Percentiles rank a stretch among this genome's conserved stretches.
phyloP scores from a whole-genome alignment of 1,140 invertebrate genomes.

The Drosophila aff. region DNA sequence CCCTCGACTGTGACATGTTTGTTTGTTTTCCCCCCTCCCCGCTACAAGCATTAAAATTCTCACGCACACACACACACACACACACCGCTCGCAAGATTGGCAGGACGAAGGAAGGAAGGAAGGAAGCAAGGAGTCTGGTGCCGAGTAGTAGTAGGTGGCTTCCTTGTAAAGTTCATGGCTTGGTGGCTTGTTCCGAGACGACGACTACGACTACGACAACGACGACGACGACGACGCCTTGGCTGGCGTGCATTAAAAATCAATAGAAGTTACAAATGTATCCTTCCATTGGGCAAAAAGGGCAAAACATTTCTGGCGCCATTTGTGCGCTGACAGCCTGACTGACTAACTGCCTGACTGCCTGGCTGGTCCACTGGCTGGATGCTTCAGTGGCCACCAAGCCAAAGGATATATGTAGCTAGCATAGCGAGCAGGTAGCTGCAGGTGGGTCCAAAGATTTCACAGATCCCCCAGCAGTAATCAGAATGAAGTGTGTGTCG shows the following conservation, averaged over 20 bases:
- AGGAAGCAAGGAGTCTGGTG: constrained; percentile 6
- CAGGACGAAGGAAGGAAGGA: constrained; percentile 10
- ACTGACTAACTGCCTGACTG: constrained; percentile 36
- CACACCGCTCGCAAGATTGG: background rate
- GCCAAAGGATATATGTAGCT: background rate
- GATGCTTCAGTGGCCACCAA: constrained; percentile 30
- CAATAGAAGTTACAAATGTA: constrained; percentile 80
- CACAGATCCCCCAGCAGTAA: background rate
- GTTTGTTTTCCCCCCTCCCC: constrained; percentile 44
- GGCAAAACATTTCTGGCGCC: constrained; percentile 54
- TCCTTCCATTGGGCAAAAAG: constrained; percentile 57
- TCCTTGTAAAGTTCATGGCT: constrained; percentile 51
- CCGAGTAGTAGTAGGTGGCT: constrained; percentile 32
- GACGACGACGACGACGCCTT: constrained; percentile 38
- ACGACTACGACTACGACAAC: constrained; percentile 1
- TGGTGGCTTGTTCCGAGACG: constrained; percentile 41
- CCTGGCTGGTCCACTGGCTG: constrained; percentile 10
- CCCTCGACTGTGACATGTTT: constrained; percentile 69
- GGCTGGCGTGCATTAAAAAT: constrained; percentile 76
- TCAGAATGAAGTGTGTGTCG: background rate
- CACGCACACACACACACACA: constrained; percentile 20
- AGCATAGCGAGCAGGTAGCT: background rate
- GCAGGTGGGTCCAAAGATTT: constrained; percentile 24
- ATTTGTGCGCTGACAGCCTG: constrained; percentile 51
- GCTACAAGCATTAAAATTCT: constrained; percentile 63